Evolutionary conservation across 2,888 invertebrate species (phyloP).

Genomic region (Tanypteryx hageni): DNA sequence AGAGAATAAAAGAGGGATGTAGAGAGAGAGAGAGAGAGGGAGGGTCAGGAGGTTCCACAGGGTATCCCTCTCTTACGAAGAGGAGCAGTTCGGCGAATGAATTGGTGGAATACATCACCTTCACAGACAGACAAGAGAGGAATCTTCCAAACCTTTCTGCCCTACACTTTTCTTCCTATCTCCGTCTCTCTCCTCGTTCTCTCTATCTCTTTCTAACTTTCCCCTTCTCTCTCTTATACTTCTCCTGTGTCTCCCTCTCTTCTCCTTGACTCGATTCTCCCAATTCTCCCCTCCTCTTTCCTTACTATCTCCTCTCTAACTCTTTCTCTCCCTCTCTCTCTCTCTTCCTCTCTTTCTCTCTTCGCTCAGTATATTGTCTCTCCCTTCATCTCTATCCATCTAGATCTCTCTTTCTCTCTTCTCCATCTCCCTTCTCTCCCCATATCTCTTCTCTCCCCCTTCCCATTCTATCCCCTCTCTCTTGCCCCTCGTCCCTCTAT

Average conservation of each 20-base stretch:
- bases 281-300: not conserved
- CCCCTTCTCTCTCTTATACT: not conserved
- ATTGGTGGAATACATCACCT: slow-evolving; percentile 12
- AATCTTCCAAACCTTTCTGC: slow-evolving; percentile 17
- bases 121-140: slow-evolving; percentile 20
- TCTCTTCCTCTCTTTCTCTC: not conserved
- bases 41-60: not conserved
- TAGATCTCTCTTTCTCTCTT: too few relatives aligned
- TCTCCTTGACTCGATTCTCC: not conserved
- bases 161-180: not conserved
- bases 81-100: not conserved
- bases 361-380: too few relatives aligned
- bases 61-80: not conserved
- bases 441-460: not conserved
- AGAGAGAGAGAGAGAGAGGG: not conserved
- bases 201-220: not conserved
- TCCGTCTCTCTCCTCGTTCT: too few relatives aligned
- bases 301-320: too few relatives aligned
- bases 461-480: not conserved
- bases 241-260: not conserved
- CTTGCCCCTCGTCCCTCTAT: not conserved
- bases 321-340: not conserved
- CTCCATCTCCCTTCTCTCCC: not conserved
- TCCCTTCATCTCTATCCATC: not conserved
- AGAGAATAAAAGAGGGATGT: not conserved